These are phyloP conservation scores for Drosophila greeni DNA, from an alignment of 2,888 invertebrate genomes.

Conservation along the genomic window DNA sequence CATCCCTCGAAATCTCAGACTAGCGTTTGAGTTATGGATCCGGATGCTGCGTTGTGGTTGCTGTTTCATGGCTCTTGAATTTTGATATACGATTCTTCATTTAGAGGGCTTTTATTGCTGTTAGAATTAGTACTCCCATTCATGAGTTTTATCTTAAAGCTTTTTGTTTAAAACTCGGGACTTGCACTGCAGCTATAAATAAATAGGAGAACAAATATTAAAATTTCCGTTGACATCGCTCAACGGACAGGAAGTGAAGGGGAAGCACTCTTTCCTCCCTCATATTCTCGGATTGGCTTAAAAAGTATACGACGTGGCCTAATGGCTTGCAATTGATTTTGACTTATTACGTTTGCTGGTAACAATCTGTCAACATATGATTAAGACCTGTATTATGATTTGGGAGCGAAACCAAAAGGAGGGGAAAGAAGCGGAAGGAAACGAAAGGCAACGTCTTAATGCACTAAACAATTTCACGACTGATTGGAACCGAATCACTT, in stretches of 20 bases:
- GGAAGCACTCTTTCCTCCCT: not conserved
- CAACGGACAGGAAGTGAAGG: not conserved
- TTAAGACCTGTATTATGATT: constrained; percentile 35
- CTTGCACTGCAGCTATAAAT: not conserved
- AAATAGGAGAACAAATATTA: constrained; percentile 12
- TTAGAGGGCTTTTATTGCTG: not conserved
- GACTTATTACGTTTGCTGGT: constrained; percentile 37
- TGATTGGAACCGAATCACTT: constrained; percentile 60
- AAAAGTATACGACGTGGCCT: constrained; percentile 7
- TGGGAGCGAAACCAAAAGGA: not conserved
- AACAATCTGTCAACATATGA: constrained; percentile 44
- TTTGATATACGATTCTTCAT: constrained; percentile 19
- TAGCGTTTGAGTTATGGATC: constrained; percentile 20
- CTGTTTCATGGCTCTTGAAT: constrained; percentile 16
- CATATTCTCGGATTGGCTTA: not conserved
- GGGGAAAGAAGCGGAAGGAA: no score
- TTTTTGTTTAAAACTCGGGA: not conserved
- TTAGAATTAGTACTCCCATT: not conserved
- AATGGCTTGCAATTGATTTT: constrained; percentile 51
- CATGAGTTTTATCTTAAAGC: not conserved
- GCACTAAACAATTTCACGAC: constrained; percentile 65
- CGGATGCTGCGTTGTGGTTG: constrained; percentile 8
- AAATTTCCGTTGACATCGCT: constrained; percentile 15
- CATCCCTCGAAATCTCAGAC: constrained; percentile 6
- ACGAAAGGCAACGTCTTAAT: constrained; percentile 37